Evolutionary conservation across 2,797 vertebrate species (phyloP), one percentile per base, ranked within the genome.

Genomic region (Microctenopoma lineatum): DNA sequence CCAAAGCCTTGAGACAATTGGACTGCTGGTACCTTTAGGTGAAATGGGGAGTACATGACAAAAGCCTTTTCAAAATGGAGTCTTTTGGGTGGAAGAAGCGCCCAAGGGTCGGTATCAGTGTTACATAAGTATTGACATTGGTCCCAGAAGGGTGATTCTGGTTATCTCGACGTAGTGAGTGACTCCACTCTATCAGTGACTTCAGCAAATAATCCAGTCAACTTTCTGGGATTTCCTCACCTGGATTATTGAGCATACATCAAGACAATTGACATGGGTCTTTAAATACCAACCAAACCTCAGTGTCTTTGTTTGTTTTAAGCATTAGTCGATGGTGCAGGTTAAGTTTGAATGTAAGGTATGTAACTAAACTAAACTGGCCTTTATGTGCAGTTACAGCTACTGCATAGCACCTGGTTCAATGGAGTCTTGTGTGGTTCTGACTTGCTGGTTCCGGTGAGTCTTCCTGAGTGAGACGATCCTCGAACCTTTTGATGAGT

Each of bases 401-500:
- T 27, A 4, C 16, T 66, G 34, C 41, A 52, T 26, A 58, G 11
- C 60, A 93, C 93, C 93, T 90, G 85, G 86, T 56, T 91, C 86
- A 58, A 80, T 47, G 26, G 86, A 81, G 58, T 83, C 83, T 45
- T 87, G 87, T 3, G 83, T 81, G 51, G 72, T 76, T 66, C 66
- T 64, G 15, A 61, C 78, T 76, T 93, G 93, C 34, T 90, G 84
- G 0, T 73, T 93, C 53, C 94, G 87, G 21, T 96, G 95, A 41
- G 18, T 16, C 75, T 95, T 96, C 59, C 70, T 88, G 0, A 91
- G 1, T 11, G 91, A 70, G 4, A 77, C 77, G 4, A 94, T 66
- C 15, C 77, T 78, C 11, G 95, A 89, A 58, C 94, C 91, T 32
- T 79, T 87, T 0, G 95, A 98, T 32, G 91, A 84, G 63, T 96